Base-by-base conservation (phyloP, 2,113 vertebrate species). In the Atherinomorus stipes region DNA sequence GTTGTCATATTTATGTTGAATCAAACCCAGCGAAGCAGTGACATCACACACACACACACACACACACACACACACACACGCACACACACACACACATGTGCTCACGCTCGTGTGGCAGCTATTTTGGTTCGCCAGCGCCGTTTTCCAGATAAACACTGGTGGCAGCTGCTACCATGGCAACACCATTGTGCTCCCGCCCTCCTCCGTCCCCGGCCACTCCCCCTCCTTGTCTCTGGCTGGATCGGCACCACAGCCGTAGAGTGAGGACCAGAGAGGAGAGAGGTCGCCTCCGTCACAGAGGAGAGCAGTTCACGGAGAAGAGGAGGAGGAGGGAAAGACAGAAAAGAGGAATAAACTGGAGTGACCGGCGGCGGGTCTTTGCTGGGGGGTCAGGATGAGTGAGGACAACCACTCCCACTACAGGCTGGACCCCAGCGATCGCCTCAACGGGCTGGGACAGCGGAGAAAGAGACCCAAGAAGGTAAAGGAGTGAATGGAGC, bases 131-230 rank as follows among this genome's bases (percentile, higher is more conserved):
- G 72, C 92, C 92, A 88, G 87, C 88, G 72, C 91, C 89, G 90
- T 91, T 92, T 47, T 93, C 90, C 92, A 92, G 92, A 95, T 95
- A 95, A 96, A 96, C 94, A 95, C 89, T 95, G 93, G 95, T 95
- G 94, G 94, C 95, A 96, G 94, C 93, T 93, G 96, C 95, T 95
- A 73, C 94, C 95, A 95, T 96, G 90, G 95, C 90, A 96, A 97
- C 96, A 88, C 84, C 86, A 91, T 94, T 91, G 87, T 81, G 90
- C 94, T 85, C 86, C 79, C 92, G 87, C 72, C 64, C 60, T 31
- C 28, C 31, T 45, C 69, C 61, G n/a, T 11, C 67, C 44, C 47
- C 71, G 40, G 70, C 16, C 59, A 70, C 85, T 58, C 69, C 45
- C 11, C 56, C 25, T 19, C 23, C 61, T 56, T 40, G 8, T 21